Base-by-base conservation (phyloP, 1,140 invertebrate species). In the Caenorhabditis brenneri region DNA sequence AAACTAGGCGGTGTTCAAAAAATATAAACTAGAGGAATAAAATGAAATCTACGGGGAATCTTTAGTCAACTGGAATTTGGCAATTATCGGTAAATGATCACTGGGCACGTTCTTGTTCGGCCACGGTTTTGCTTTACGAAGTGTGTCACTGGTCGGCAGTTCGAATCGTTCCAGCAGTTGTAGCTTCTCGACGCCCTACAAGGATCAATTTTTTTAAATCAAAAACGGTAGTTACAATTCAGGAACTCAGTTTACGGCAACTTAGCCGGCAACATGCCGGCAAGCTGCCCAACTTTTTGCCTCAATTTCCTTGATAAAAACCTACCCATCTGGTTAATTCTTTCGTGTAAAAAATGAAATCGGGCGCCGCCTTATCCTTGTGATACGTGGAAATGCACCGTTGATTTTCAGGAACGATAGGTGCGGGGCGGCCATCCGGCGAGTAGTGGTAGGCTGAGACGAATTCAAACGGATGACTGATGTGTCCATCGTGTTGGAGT, bases 21-120 rank as follows among this genome's bases (percentile, higher is more conserved):
- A n/a, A n/a, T n/a, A n/a, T n/a, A n/a, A n/a, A n/a, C n/a, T n/a
- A n/a, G n/a, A n/a, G n/a, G n/a, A n/a, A n/a, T n/a, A n/a, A n/a
- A n/a, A n/a, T n/a, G n/a, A n/a, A n/a, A n/a, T n/a, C n/a, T n/a
- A n/a, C n/a, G n/a, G n/a, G n/a, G n/a, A n/a, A n/a, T 24, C 53
- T 55, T 55, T 55, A 10, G 53, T 55, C 19, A 81, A 42, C n/a
- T 81, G 10, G 48, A 84, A 80, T 60, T 84, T 78, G 3, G 48
- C 83, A 6, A 84, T 33, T n/a, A 84, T 36, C 0, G 83, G 83
- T 24, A 84, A 19, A 49, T 84, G 83, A 36, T 84, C 83, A 33
- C 48, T 58, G 24, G 83, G 83, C 2, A 84, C 78, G 55, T 80
- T 10, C 3, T 16, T 12, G 24, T 84, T 84, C 24, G 83, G 83